phyloP scores from a whole-genome alignment of 1,140 invertebrate species.

The Camponotus pennsylvanicus region DNA sequence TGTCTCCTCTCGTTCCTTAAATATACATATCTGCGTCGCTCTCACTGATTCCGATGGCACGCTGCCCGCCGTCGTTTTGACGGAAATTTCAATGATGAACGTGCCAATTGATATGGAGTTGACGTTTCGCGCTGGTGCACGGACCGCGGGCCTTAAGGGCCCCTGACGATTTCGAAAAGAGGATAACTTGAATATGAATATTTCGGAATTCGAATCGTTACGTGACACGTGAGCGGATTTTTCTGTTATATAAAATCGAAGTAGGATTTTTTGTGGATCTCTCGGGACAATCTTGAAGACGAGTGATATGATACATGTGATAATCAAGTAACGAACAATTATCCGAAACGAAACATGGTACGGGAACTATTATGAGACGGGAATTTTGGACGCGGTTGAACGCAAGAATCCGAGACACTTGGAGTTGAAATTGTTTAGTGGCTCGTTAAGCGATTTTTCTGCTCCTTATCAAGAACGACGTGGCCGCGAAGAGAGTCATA shows the following conservation, averaged over 20 bases:
- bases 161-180: neutral
- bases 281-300: neutral
- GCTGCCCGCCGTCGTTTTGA: neutral
- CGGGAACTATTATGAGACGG: neutral
- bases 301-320: neutral
- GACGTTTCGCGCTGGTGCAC: neutral
- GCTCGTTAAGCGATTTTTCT: neutral
- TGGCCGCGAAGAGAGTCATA: neutral
- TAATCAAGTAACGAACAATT: neutral
- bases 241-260: neutral
- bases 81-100: neutral
- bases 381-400: constrained; percentile 5
- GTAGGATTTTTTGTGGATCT: neutral
- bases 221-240: neutral
- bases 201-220: neutral
- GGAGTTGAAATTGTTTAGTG: neutral
- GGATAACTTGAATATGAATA: neutral
- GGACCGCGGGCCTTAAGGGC: neutral
- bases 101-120: neutral
- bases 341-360: too few species aligned
- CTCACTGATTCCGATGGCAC: neutral
- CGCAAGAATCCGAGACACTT: neutral
- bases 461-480: neutral
- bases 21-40: neutral
- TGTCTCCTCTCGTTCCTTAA: neutral